Evolutionary conservation across 2,888 invertebrate species (phyloP).

Genomic region (Aplocera efformata): DNA sequence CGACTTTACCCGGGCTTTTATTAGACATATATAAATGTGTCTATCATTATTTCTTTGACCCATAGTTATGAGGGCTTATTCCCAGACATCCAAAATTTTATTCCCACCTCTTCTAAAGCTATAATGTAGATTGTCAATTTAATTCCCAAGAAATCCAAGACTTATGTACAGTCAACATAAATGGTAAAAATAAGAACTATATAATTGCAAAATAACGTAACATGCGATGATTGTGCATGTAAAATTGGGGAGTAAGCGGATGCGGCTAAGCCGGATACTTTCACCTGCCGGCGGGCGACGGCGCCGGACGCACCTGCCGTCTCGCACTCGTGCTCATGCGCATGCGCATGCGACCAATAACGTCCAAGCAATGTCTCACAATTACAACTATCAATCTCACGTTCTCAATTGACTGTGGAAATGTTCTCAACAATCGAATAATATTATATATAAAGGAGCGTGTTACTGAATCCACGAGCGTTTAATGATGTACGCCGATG

Average conservation of each 20-base stretch:
- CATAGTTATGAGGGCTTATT: no score
- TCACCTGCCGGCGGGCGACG: constrained; percentile 49
- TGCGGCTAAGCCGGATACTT: constrained; percentile 56
- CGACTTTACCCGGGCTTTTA: no score
- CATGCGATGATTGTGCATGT: constrained; percentile 10
- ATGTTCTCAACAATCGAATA: constrained; percentile 9
- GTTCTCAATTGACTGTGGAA: constrained; percentile 11
- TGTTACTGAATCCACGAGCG: no score
- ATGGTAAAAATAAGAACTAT: no score
- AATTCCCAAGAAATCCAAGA: no score
- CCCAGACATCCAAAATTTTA: no score
- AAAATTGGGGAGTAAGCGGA: constrained; percentile 57
- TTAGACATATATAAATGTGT: no score
- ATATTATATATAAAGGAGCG: constrained; percentile 3
- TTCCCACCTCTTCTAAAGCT: no score
- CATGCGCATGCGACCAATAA: constrained; percentile 34
- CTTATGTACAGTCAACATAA: no score
- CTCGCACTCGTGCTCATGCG: constrained; percentile 43
- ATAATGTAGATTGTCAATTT: no score
- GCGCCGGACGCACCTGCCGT: constrained; percentile 42
- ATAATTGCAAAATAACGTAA: constrained; percentile 10
- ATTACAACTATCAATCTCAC: constrained; percentile 28
- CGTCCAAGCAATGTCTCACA: constrained; percentile 34
- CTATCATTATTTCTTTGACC: no score
- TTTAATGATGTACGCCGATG: constrained; percentile 1